Evolutionary conservation across 2,797 vertebrate genomes (phyloP).

Genomic region (Enteromius viviparus): DNA sequence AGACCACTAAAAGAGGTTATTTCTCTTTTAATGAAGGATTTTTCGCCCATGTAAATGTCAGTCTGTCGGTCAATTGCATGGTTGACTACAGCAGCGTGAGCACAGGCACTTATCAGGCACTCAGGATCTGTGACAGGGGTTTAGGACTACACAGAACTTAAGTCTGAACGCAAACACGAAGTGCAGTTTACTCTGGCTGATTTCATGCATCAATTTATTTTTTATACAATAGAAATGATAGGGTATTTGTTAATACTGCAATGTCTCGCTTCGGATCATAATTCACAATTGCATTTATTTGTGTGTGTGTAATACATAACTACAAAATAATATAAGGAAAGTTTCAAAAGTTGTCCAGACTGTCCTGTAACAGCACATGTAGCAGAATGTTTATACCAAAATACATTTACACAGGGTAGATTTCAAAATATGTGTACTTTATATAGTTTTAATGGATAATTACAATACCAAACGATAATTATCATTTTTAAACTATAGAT

Average conservation of each 20-base stretch:
- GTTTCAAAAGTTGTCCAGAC: background rate
- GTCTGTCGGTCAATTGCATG: background rate
- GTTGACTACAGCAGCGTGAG: background rate
- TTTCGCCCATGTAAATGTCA: background rate
- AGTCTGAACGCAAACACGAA: background rate
- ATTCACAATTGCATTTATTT: background rate
- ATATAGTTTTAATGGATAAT: background rate
- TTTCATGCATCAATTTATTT: background rate
- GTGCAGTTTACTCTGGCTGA: background rate
- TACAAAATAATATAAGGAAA: background rate
- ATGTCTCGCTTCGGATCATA: background rate
- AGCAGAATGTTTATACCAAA: too few species aligned
- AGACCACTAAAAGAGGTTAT: background rate
- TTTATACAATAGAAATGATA: background rate
- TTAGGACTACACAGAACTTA: background rate
- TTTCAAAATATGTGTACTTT: background rate
- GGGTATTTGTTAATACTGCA: background rate
- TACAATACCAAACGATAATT: background rate
- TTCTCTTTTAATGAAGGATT: background rate
- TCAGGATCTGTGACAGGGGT: background rate
- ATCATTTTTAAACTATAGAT: background rate
- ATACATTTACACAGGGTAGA: background rate
- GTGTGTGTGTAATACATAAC: background rate
- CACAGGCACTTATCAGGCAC: background rate
- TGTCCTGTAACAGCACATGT: background rate